A percentile compares a stretch with the other conserved stretches of the same genome.
phyloP scores from a whole-genome alignment of 1,140 invertebrate genomes.

The Calliphora vicina region DNA sequence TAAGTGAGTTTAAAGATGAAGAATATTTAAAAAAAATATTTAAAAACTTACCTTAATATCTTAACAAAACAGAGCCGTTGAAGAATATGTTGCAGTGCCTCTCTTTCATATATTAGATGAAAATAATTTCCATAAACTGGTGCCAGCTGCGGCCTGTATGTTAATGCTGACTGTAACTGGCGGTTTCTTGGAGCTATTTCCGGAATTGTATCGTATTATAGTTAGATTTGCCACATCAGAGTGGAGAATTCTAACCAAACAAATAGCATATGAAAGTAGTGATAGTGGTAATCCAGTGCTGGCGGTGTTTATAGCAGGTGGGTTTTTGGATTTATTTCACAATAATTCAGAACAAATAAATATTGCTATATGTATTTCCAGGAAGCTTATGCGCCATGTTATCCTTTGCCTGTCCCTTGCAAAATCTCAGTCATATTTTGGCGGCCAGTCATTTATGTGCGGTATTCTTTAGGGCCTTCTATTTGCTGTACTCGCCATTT shows the following conservation, averaged over 20 bases:
- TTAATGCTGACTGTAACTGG: constrained; percentile 69
- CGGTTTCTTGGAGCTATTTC: constrained; percentile 70
- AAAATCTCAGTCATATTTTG: constrained; percentile 57
- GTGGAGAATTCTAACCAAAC: constrained; percentile 71
- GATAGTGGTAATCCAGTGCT: constrained; percentile 73
- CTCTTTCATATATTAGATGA: constrained; percentile 70
- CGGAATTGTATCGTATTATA: constrained; percentile 68
- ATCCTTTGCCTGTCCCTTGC: constrained; percentile 72
- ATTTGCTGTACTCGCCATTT: constrained; percentile 55
- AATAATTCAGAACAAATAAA: neutral
- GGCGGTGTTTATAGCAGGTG: constrained; percentile 72
- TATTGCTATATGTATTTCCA: constrained; percentile 45
- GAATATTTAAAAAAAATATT: neutral
- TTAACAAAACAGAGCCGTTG: constrained; percentile 44
- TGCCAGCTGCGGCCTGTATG: constrained; percentile 69
- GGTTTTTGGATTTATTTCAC: constrained; percentile 17
- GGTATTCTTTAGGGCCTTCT: constrained; percentile 53
- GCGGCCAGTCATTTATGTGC: constrained; percentile 56
- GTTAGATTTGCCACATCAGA: constrained; percentile 70
- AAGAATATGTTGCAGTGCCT: constrained; percentile 68
- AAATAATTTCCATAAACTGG: constrained; percentile 69
- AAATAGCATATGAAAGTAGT: constrained; percentile 71
- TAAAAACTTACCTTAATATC: neutral
- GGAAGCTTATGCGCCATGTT: constrained; percentile 72
- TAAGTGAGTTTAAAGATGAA: constrained; percentile 44